Percentiles rank a stretch among this genome's conserved stretches.
phyloP scores from a whole-genome alignment of 2,113 vertebrate genomes.

The Grus americana region DNA sequence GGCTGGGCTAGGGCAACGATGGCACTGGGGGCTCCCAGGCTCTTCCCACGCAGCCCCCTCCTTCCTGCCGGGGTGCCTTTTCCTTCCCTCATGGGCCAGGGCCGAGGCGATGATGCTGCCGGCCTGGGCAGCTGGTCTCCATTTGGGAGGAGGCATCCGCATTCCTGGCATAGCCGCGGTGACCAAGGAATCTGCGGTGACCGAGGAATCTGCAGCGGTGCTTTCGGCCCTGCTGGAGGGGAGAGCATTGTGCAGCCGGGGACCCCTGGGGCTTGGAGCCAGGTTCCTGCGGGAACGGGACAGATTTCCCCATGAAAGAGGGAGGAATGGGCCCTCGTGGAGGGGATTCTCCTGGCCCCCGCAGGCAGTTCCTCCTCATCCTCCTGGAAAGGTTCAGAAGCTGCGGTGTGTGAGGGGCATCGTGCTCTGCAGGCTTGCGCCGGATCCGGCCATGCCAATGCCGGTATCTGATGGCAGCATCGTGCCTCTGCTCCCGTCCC shows the following conservation, averaged over 20 bases:
- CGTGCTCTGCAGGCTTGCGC: rapidly evolving
- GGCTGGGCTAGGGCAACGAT: neutral
- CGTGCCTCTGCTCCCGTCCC: rapidly evolving
- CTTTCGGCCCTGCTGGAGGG: neutral
- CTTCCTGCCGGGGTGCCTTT: neutral
- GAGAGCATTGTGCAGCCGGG: rapidly evolving
- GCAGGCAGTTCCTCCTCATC: neutral
- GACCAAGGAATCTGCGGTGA: slow-evolving; percentile 53
- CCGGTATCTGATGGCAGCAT: no score
- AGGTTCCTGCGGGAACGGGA: neutral
- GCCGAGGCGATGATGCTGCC: neutral
- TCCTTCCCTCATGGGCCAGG: rapidly evolving
- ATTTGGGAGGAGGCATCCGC: slow-evolving; percentile 47
- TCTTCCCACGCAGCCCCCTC: neutral
- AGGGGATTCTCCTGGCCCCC: neutral
- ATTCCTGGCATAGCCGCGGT: slow-evolving; percentile 67
- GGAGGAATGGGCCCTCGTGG: neutral
- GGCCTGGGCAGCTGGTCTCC: slow-evolving; percentile 45
- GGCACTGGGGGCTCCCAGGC: neutral
- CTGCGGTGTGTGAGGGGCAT: neutral
- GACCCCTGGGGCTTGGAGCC: neutral
- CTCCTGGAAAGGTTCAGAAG: neutral
- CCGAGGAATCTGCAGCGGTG: slow-evolving; percentile 36
- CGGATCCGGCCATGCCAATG: rapidly evolving
- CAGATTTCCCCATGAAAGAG: no score